These are phyloP conservation scores for Salvelinus sp. DNA, from an alignment of 2,113 vertebrate genomes.

Conservation along the genomic window DNA sequence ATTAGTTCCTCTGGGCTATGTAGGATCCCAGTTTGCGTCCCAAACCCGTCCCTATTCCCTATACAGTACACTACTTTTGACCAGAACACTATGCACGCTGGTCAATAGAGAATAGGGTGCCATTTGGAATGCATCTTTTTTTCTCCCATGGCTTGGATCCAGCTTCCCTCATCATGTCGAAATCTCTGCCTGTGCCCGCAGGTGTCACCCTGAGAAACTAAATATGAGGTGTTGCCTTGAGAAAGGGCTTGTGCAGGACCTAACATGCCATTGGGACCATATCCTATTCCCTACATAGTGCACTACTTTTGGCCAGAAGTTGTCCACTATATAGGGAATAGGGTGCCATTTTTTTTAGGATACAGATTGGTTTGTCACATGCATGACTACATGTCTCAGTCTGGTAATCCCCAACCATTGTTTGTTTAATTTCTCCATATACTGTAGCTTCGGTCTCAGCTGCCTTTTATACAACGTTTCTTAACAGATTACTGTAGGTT, in stretches of 20 bases:
- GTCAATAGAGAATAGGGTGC: too few species aligned
- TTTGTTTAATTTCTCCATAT: too few species aligned
- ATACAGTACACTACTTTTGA: too few species aligned
- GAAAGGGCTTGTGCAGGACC: constrained; percentile 42
- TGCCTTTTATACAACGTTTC: neutral
- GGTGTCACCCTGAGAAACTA: constrained; percentile 53
- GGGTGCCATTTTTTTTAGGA: too few species aligned
- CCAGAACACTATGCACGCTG: too few species aligned
- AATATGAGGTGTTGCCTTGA: constrained; percentile 49
- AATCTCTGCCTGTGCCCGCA: constrained; percentile 57
- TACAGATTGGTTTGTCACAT: neutral
- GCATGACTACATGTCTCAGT: neutral
- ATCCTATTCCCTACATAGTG: neutral
- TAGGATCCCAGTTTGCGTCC: too few species aligned
- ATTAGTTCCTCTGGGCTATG: too few species aligned
- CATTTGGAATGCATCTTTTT: constrained; percentile 19
- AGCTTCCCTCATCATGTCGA: constrained; percentile 55
- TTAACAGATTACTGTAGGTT: neutral
- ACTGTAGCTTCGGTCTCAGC: too few species aligned
- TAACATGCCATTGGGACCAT: constrained; percentile 38
- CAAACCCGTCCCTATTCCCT: too few species aligned
- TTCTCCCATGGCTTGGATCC: constrained; percentile 68
- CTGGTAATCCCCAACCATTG: too few species aligned
- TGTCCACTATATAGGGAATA: too few species aligned
- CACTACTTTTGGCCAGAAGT: too few species aligned